Percentiles rank a stretch among this genome's conserved stretches.
phyloP scores from a whole-genome alignment of 2,113 vertebrate species.

The Oreochromis tanganicae region DNA sequence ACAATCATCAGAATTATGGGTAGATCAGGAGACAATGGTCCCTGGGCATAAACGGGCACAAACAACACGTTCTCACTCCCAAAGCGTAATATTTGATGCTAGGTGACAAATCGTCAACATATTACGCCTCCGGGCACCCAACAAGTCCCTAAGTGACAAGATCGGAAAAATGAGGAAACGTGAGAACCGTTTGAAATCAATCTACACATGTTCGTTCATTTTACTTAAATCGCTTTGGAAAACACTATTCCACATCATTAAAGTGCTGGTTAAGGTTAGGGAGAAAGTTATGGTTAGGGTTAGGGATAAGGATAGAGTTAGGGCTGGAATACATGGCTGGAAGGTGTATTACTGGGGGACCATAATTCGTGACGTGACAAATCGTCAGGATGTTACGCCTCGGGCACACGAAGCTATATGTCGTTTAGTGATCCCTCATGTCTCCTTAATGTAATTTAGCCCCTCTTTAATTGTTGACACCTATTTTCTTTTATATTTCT shows the following conservation, averaged over 20 bases:
- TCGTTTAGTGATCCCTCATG: background rate
- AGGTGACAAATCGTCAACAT: background rate
- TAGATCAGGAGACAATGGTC: background rate
- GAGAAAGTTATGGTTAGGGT: background rate
- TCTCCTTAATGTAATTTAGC: background rate
- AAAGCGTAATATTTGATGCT: background rate
- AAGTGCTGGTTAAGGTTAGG: background rate
- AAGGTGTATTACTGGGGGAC: background rate
- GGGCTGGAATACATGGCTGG: background rate
- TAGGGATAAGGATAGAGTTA: rapidly evolving
- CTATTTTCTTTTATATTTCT: background rate
- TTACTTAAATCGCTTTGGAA: background rate
- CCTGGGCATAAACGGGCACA: background rate
- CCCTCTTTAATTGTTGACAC: background rate
- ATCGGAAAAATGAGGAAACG: background rate
- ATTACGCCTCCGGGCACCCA: background rate
- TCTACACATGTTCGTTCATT: background rate
- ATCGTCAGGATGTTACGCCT: background rate
- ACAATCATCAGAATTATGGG: background rate
- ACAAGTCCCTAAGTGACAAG: background rate
- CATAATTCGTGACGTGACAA: background rate
- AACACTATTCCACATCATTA: background rate
- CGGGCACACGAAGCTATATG: background rate
- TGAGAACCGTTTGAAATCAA: background rate
- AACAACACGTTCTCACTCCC: background rate